phyloP scores from a whole-genome alignment of 2,113 vertebrate species.

The Dendropsophus ebraccatus region DNA sequence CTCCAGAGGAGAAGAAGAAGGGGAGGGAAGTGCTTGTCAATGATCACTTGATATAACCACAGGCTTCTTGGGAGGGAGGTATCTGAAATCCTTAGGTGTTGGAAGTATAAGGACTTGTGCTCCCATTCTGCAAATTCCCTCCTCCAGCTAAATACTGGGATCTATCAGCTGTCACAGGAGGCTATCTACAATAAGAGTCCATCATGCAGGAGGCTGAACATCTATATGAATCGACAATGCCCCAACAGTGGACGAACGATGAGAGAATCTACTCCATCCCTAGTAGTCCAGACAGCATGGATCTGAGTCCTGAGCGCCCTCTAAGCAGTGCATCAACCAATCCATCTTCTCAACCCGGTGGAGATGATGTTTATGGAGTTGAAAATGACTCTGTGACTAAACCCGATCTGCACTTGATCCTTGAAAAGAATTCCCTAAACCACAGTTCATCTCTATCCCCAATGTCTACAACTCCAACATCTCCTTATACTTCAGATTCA shows the following conservation, averaged over 20 bases:
- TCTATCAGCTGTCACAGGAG: not conserved
- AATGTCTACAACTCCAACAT: conserved; percentile 31
- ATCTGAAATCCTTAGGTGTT: not conserved
- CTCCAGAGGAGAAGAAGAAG: not conserved
- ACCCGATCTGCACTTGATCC: not conserved
- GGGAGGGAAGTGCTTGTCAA: conserved; percentile 11
- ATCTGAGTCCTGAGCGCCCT: not conserved
- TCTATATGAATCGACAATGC: conserved; percentile 17
- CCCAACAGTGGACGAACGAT: conserved; percentile 3
- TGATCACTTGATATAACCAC: conserved; percentile 20
- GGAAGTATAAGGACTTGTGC: not conserved
- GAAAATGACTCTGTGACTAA: not conserved
- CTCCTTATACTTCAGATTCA: conserved; percentile 5
- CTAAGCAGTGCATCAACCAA: conserved; percentile 8
- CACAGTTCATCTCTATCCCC: conserved; percentile 1
- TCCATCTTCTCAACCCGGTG: conserved; percentile 11
- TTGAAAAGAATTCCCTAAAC: not conserved
- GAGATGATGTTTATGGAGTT: not conserved
- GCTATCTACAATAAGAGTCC: too few species aligned
- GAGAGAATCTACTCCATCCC: conserved; percentile 20
- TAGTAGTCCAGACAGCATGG: conserved; percentile 48
- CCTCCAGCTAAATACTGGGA: not conserved
- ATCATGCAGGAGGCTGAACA: conserved; percentile 24
- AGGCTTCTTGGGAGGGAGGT: not conserved
- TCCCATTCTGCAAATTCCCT: not conserved